phyloP scores from a whole-genome alignment of 1,140 invertebrate species.

The Daktulosphaira vitifoliae region DNA sequence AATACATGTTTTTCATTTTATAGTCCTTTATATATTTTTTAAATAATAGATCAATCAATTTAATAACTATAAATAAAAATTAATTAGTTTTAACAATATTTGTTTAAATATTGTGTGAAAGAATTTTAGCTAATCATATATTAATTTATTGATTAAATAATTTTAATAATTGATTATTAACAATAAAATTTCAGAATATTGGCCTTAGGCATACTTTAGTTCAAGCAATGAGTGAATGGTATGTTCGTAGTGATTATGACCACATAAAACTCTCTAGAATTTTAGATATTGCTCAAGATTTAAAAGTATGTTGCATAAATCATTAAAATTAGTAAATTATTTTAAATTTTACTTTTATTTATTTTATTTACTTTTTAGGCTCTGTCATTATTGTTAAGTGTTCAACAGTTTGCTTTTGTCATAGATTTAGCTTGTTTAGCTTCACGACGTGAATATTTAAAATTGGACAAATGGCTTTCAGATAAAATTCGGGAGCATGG shows the following conservation, averaged over 20 bases:
- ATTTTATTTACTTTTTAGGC: conserved; percentile 49
- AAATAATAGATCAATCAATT: too few relatives aligned
- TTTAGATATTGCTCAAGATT: conserved; percentile 92
- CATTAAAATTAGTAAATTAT: neutral
- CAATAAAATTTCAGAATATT: conserved; percentile 39
- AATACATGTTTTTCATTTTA: too few relatives aligned
- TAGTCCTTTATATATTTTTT: too few relatives aligned
- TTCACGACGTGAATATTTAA: conserved; percentile 90
- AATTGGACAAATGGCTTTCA: conserved; percentile 95
- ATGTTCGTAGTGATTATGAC: conserved; percentile 81
- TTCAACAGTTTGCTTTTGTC: conserved; percentile 87
- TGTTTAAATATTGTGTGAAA: too few relatives aligned
- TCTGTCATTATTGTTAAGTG: conserved; percentile 83
- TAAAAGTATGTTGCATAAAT: conserved; percentile 62
- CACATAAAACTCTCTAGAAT: conserved; percentile 87
- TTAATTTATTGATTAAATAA: neutral
- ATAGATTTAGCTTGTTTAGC: conserved; percentile 96
- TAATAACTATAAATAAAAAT: too few relatives aligned
- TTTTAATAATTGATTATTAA: neutral
- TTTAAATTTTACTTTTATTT: neutral
- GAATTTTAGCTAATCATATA: neutral
- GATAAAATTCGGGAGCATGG: conserved; percentile 96
- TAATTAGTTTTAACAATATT: too few relatives aligned
- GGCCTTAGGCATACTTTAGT: conserved; percentile 79
- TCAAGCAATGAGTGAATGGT: conserved; percentile 97